Conservation (phyloP, 2,888 invertebrate genomes). For the Nesidiocoris tenuis region DNA sequence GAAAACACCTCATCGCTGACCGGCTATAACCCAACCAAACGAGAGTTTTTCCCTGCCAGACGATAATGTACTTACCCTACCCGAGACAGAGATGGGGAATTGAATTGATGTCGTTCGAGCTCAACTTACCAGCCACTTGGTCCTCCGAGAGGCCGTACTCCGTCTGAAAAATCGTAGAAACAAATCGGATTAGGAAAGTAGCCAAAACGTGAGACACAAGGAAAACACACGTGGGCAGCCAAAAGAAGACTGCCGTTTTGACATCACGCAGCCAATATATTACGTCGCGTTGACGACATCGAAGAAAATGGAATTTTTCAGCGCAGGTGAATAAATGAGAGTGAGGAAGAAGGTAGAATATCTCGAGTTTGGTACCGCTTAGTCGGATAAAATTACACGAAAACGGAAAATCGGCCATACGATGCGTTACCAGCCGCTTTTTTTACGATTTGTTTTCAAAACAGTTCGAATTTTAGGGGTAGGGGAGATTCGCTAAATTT, state of each 20-base stretch:
- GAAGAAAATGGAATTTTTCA: too few species aligned
- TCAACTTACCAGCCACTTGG: conserved; percentile 74
- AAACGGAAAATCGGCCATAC: too few species aligned
- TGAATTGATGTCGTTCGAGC: background rate
- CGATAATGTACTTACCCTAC: background rate
- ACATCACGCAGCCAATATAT: background rate
- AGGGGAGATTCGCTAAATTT: too few species aligned
- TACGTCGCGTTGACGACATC: background rate
- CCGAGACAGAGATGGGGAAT: background rate
- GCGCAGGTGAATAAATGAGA: too few species aligned
- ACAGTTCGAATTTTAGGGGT: too few species aligned
- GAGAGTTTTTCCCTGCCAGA: background rate
- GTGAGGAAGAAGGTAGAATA: too few species aligned
- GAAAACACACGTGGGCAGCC: background rate
- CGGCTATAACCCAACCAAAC: background rate
- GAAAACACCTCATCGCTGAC: conserved; percentile 4
- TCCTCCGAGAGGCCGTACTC: conserved; percentile 86
- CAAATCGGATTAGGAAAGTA: conserved; percentile 14
- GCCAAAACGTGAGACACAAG: background rate
- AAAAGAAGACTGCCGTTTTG: background rate
- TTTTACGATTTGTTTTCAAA: too few species aligned
- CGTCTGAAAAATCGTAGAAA: conserved; percentile 62
- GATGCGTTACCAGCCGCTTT: too few species aligned
- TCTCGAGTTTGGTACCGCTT: too few species aligned
- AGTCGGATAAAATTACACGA: too few species aligned